Evolutionary conservation across 2,888 invertebrate genomes (phyloP), one percentile per base, ranked within the genome.

Genomic region (Drosophila heteroneura): DNA sequence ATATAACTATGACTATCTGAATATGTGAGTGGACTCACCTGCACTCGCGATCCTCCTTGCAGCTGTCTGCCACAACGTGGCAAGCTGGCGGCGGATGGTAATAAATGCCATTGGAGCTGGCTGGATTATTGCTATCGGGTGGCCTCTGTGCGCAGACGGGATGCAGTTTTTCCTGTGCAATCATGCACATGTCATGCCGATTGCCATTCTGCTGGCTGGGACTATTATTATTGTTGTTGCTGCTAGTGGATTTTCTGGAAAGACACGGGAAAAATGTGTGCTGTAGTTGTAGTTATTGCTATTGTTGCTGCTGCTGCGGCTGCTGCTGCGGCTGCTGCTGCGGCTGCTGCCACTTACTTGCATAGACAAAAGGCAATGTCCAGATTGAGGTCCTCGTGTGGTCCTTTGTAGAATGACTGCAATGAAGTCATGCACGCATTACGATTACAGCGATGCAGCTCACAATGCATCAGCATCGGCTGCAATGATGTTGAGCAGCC

Each of bases 331-430:
- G 26, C 26, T 1, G 26, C 26, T 26, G 26, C 26, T 26, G 26
- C 39, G 57, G 44, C 68, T 57, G 60, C 64, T 72, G 70, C 79
- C 85, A 95, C 96, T 96, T 94, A 97, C 98, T 96, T 97, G 97
- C 98, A 98, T 74, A 98, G 95, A 93, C 98, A 98, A 94, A 98
- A 98, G 83, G 98, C 98, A 87, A 98, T 97, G 94, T 98, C 98
- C 79, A 97, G 95, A 92, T 97, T 97, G 95, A 97, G 96, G 84
- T 96, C 96, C 81, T 96, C 96, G 67, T 96, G 96, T 28, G 96
- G 96, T 90, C 96, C 96, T 93, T 97, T 95, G 94, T 98, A 98
- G 94, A 98, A 98, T 66, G 96, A 96, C 92, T 97, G 96, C 86
- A 98, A 94, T 61, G 97, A 97, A 78, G 96, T 95, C 97, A 97